These are phyloP conservation scores for Zaprionus capensis DNA, from an alignment of 1,140 invertebrate species.

Conservation along the genomic window DNA sequence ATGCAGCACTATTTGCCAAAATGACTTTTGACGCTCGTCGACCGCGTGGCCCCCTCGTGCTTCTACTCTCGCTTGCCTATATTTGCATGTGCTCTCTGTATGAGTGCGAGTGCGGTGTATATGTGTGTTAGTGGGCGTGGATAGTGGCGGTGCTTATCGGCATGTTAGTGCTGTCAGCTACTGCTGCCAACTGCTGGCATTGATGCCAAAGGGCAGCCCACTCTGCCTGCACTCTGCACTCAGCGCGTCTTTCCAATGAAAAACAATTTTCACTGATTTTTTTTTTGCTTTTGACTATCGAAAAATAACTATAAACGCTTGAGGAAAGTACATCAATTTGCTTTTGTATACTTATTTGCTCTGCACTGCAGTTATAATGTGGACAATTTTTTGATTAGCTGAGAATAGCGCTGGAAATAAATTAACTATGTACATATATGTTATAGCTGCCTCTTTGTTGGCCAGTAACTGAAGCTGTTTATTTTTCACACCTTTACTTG, in stretches of 20 bases:
- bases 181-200: conserved; percentile 13
- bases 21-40: conserved; percentile 60
- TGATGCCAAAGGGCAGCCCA: conserved; percentile 36
- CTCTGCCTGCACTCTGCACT: conserved; percentile 6
- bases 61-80: background rate
- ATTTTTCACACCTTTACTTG: background rate
- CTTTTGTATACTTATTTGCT: conserved; percentile 18
- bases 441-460: background rate
- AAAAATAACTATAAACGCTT: conserved; percentile 41
- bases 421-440: background rate
- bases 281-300: background rate
- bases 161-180: conserved; percentile 15
- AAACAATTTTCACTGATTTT: conserved; percentile 14
- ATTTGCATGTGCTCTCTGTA: background rate
- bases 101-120: conserved; percentile 8
- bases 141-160: conserved; percentile 34
- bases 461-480: background rate
- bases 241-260: conserved; percentile 27
- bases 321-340: conserved; percentile 29
- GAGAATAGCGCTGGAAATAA: background rate
- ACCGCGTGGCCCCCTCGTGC: background rate
- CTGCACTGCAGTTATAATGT: conserved; percentile 24
- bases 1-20: conserved; percentile 71
- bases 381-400: conserved; percentile 34
- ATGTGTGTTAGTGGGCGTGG: conserved; percentile 4